Base-by-base conservation (phyloP, 2,888 invertebrate species). In the Machimus rusticus region DNA sequence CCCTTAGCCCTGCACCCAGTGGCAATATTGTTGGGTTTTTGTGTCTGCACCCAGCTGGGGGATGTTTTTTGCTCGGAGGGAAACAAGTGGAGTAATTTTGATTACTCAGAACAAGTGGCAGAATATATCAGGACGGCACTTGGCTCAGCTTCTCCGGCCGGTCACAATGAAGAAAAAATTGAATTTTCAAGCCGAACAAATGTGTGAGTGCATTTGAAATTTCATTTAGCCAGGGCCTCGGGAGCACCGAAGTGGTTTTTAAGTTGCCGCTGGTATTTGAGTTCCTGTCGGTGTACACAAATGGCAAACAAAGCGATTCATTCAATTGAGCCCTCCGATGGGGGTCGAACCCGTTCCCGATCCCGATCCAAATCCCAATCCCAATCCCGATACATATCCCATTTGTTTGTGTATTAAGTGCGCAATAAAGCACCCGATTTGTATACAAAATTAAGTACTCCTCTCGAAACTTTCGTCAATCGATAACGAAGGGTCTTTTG, bases 71-170 rank as follows among this genome's bases (percentile, higher is more conserved):
- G 77, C 86, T 76, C n/a, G 34, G 34, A 77, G 55, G 66, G 74
- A 87, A 88, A 88, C 87, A 88, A 88, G 88, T 88, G 87, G 82
- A 88, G 87, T 88, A 88, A 88, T 88, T 88, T 88, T 87, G 88
- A 88, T 88, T 88, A 82, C 87, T 88, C 88, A 85, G 79, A 86
- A 87, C 88, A 88, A 88, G 88, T 88, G 87, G 81, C 86, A 81
- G 85, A 88, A 88, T 87, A 88, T 88, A 87, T 85, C 84, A 87
- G 78, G 66, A 85, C 78, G 55, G 51, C 34, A 57, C 84, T 79
- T 55, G 57, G 55, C 55, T 19, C 66, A n/a, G n/a, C 9, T 19
- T 74, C 82, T 76, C 16, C 86, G 86, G 74, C 81, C 76, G 55
- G 31, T 84, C 81, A 79, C 74, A 66, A 86, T 86, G 76, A 66